These are phyloP conservation scores for Scaptomyza cyrtandrae DNA, from an alignment of 2,888 invertebrate species.

Conservation along the genomic window DNA sequence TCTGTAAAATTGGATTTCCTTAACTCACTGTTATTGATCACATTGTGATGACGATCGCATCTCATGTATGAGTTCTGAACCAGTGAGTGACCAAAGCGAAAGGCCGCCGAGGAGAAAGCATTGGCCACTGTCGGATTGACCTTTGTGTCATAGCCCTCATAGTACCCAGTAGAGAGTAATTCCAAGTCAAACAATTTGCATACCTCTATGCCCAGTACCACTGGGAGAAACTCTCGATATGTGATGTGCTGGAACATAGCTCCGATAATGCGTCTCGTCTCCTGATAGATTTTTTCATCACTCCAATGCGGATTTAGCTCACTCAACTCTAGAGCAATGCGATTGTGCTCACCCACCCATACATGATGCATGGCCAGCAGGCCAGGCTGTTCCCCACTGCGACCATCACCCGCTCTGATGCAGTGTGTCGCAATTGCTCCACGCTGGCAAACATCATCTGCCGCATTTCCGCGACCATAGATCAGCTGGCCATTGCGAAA, in stretches of 20 bases:
- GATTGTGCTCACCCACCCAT: constrained; percentile 85
- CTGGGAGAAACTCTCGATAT: constrained; percentile 92
- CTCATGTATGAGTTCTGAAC: constrained; percentile 92
- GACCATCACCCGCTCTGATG: constrained; percentile 91
- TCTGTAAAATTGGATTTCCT: not conserved
- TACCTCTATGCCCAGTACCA: constrained; percentile 91
- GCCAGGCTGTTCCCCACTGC: constrained; percentile 92
- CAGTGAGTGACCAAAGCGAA: constrained; percentile 94
- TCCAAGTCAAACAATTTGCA: constrained; percentile 91
- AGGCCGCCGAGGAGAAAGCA: constrained; percentile 92
- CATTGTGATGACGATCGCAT: constrained; percentile 89
- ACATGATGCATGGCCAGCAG: constrained; percentile 84
- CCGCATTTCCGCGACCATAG: constrained; percentile 88
- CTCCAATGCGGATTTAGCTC: constrained; percentile 93
- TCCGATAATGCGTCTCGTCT: constrained; percentile 91
- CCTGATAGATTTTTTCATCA: constrained; percentile 94
- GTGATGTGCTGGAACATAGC: constrained; percentile 94
- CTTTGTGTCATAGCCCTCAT: constrained; percentile 88
- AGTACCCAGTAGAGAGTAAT: constrained; percentile 88
- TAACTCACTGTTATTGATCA: constrained; percentile 89
- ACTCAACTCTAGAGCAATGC: constrained; percentile 89
- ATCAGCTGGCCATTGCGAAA: constrained; percentile 89
- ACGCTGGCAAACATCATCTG: constrained; percentile 89
- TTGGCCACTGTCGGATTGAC: constrained; percentile 91
- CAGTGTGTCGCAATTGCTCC: constrained; percentile 91